phyloP scores from a whole-genome alignment of 2,797 vertebrate species.

The Iguana delicatissima region DNA sequence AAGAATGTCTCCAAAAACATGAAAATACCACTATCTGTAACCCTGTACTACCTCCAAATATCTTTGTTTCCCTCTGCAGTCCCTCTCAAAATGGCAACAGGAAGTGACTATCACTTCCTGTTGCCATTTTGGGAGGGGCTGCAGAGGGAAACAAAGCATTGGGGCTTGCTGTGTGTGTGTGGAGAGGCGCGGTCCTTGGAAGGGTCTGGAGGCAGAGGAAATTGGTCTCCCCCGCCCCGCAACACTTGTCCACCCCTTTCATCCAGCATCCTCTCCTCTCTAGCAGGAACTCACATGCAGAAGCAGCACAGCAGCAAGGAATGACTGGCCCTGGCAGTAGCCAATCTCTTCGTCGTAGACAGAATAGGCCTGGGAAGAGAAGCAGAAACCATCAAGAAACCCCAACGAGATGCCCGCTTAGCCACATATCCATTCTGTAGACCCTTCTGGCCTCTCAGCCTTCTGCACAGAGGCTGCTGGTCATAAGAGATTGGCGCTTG shows the following conservation, averaged over 20 bases:
- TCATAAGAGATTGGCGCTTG: neutral
- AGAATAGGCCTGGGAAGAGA: slow-evolving; percentile 90
- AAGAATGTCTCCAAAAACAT: too few relatives aligned
- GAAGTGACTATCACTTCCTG: too few relatives aligned
- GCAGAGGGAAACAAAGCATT: too few relatives aligned
- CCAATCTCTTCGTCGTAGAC: slow-evolving; percentile 99
- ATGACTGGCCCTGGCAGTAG: slow-evolving; percentile 98
- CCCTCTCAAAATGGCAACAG: too few relatives aligned
- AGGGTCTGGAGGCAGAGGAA: neutral
- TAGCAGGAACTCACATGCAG: slow-evolving; percentile 89
- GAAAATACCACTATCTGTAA: too few relatives aligned
- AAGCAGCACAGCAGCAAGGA: slow-evolving; percentile 96
- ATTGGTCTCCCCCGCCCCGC: too few relatives aligned
- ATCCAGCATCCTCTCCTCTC: neutral
- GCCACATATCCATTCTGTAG: neutral
- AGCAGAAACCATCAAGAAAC: neutral
- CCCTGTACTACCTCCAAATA: too few relatives aligned
- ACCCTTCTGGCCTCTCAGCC: too few relatives aligned
- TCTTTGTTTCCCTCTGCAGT: too few relatives aligned
- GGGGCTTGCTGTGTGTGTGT: too few relatives aligned
- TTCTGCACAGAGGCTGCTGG: fast-evolving
- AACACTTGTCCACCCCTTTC: neutral
- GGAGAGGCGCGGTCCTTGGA: too few relatives aligned
- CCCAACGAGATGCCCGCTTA: neutral
- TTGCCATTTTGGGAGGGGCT: neutral